Base-by-base conservation (phyloP, 2,797 vertebrate genomes). In the Megalops cyprinoides region DNA sequence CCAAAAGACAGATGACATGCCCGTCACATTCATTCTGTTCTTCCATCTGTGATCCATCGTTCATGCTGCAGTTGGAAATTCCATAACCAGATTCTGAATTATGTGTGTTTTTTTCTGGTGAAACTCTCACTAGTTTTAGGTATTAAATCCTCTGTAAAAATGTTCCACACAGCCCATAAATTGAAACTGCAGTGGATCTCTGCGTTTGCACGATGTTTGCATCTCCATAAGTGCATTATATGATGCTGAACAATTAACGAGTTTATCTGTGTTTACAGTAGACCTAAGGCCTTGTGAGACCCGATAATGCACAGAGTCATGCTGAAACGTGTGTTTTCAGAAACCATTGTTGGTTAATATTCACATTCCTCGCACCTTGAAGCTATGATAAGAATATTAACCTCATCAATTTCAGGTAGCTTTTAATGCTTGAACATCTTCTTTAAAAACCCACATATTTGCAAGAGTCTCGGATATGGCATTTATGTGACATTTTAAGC, bases 401-500 rank as follows among this genome's bases (percentile, higher is more conserved):
- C 94, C 93, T 95, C 91, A 89, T 94, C 92, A 92, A 87, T 94
- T 95, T 93, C 93, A 94, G 93, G 93, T 95, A 95, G 93, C 92
- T 94, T 93, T 94, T 91, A 88, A 89, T 92, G 91, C 91, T 93
- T 91, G 91, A 93, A 93, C 94, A 91, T 94, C 92, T 92, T 91
- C 89, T 93, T 94, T 93, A 92, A 93, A 94, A 92, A 93, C 89
- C 91, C 91, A 84, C 88, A 87, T 93, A 91, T 92, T 92, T 92
- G 90, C 93, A 87, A 90, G 92, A 94, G 91, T 93, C 93, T 93
- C 88, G 94, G 92, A 92, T 92, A 91, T 95, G 93, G 94, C 94
- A 95, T 95, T 95, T 95, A 94, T 65, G 93, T 95, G 95, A 95
- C 94, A 95, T 94, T 95, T 95, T 95, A 95, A 95, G 95, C 94